Percentiles rank a stretch among this genome's conserved stretches.
phyloP scores from a whole-genome alignment of 2,113 vertebrate genomes.

The Tiliqua scincoides region DNA sequence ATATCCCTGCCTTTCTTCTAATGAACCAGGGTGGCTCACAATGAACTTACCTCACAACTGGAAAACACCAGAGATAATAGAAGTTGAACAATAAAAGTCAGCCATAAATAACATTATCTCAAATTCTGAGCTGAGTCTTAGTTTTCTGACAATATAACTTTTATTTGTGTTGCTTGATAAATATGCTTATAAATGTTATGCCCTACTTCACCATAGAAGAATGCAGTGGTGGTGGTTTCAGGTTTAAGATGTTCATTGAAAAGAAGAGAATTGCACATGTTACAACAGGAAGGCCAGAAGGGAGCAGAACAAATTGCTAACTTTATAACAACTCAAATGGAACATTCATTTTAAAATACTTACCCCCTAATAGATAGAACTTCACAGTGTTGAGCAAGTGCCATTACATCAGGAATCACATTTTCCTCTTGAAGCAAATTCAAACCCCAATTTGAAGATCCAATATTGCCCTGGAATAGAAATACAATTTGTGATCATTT shows the following conservation, averaged over 20 bases:
- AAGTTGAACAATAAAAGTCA: neutral
- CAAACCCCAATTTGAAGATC: constrained; percentile 97
- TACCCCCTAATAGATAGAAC: constrained; percentile 96
- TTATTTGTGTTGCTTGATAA: neutral
- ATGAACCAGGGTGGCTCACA: too few species aligned
- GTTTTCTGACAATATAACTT: neutral
- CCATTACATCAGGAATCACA: constrained; percentile 93
- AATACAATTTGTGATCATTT: constrained; percentile 27
- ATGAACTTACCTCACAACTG: too few species aligned
- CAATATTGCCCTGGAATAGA: constrained; percentile 91
- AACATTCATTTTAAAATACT: constrained; percentile 40
- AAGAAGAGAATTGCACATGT: neutral
- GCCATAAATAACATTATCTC: neutral
- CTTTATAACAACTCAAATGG: neutral
- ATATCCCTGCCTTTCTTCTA: too few species aligned
- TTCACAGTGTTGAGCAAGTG: constrained; percentile 93
- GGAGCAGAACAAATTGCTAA: neutral
- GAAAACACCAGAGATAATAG: too few species aligned
- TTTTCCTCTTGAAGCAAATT: constrained; percentile 98
- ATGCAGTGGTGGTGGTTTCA: too few species aligned
- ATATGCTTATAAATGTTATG: neutral
- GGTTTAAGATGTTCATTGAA: neutral
- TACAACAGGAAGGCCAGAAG: neutral
- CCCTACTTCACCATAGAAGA: neutral
- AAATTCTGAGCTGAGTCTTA: neutral